phyloP scores from a whole-genome alignment of 1,140 invertebrate genomes.

The Portunus trituberculatus region DNA sequence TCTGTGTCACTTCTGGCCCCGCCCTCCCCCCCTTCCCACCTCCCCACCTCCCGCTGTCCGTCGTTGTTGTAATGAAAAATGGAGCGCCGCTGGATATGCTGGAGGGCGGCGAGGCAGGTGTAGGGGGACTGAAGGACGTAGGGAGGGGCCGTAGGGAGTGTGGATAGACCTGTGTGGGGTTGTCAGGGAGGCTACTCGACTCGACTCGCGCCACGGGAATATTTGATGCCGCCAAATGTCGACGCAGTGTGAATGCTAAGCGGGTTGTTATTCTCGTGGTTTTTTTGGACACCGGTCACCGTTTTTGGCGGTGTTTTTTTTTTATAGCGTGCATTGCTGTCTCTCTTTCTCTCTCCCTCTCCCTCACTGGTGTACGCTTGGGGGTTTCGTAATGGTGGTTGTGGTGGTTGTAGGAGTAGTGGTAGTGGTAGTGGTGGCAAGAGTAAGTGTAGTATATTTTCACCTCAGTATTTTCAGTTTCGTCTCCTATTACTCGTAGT shows the following conservation, averaged over 20 bases:
- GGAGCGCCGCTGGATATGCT: neutral
- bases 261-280: neutral
- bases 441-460: no score
- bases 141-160: neutral
- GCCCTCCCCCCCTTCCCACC: neutral
- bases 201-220: neutral
- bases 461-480: no score
- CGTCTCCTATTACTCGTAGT: no score
- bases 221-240: constrained; percentile 1
- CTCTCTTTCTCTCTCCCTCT: no score
- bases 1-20: neutral
- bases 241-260: neutral
- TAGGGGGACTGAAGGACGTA: neutral
- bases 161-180: no score
- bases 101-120: neutral
- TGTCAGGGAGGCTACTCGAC: no score
- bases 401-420: no score
- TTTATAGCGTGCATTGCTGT: neutral
- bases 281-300: neutral
- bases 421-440: no score
- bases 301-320: neutral
- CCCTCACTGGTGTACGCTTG: no score
- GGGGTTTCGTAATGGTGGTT: no score
- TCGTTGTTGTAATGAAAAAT: constrained; percentile 17
- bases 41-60: neutral